Conservation (phyloP, 2,888 invertebrate species). For the Laothoe populi region DNA sequence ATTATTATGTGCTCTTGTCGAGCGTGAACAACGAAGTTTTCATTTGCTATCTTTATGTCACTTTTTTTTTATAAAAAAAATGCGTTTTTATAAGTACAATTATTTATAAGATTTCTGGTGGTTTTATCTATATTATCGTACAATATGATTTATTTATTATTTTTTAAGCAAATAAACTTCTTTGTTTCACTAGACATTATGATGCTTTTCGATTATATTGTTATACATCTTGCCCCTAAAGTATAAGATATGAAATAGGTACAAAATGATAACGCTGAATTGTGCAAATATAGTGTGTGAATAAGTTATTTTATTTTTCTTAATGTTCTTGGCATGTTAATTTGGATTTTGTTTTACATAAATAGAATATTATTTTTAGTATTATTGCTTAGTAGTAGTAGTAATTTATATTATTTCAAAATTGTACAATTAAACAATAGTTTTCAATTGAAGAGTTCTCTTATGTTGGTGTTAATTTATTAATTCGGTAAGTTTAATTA, state of each 20-base stretch:
- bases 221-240: constrained; percentile 54
- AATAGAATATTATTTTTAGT: constrained; percentile 28
- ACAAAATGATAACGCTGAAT: constrained; percentile 35
- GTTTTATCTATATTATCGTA: constrained; percentile 44
- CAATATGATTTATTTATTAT: constrained; percentile 48
- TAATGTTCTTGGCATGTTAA: constrained; percentile 40
- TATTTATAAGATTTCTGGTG: constrained; percentile 45
- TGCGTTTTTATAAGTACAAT: constrained; percentile 51
- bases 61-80: constrained; percentile 31
- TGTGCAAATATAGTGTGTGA: constrained; percentile 27
- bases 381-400: constrained; percentile 27
- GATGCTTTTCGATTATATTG: constrained; percentile 40
- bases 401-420: constrained; percentile 43
- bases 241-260: constrained; percentile 45
- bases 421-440: constrained; percentile 39
- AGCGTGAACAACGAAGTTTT: constrained; percentile 28
- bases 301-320: constrained; percentile 33
- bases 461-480: constrained; percentile 78
- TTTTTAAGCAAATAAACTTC: constrained; percentile 29
- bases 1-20: constrained; percentile 21
- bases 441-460: constrained; percentile 40
- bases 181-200: constrained; percentile 31
- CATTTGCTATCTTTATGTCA: constrained; percentile 36
- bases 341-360: constrained; percentile 35
- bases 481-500: constrained; percentile 71